Base-by-base conservation (phyloP, 2,113 vertebrate genomes). In the Nibea albiflora region DNA sequence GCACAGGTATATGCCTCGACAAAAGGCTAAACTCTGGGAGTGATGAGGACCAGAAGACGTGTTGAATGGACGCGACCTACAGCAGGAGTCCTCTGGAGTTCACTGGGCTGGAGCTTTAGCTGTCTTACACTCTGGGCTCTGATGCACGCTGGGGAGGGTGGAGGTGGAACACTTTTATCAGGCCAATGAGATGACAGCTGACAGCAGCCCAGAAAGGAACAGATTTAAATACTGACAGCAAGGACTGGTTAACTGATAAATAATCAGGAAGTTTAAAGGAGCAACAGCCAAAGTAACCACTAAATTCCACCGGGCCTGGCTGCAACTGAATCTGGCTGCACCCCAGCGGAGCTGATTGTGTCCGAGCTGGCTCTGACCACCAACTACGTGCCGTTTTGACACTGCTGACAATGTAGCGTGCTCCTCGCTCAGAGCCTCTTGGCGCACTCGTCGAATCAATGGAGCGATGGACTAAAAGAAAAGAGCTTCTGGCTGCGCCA, bases 171-270 rank as follows among this genome's bases (percentile, higher is more conserved):
- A 42, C 54, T 42, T 44, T 9, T 35, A 31, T 73, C 44, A 39
- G 16, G 19, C 24, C 12, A 11, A 46, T 22, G 46, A 63, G 31
- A 52, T 63, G 26, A 52, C 47, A 74, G 28, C 72, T 74, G 72
- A 63, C 20, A 42, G 31, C 46, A 14, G 20, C 28, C 46, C n/a
- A 19, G 28, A 52, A 22, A 31, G 22, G 19, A 62, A 22, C 19
- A 24, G 12, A 11, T 62, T 62, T 17, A 22, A 50, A 62, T 24
- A 20, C 44, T 46, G 68, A 46, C 52, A 71, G 35, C 47, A 28
- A 52, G 47, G 47, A 63, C 20, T 26, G 72, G 46, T 74, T 62
- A n/a, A 60, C 42, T 31, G 24, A 31, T 4, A 11, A 20, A 54
- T 28, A 57, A 44, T 57, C 24, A 2, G 11, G 9, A 50, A 31